Base-by-base conservation (phyloP, 2,888 invertebrate genomes). In the Yponomeuta sedellus region DNA sequence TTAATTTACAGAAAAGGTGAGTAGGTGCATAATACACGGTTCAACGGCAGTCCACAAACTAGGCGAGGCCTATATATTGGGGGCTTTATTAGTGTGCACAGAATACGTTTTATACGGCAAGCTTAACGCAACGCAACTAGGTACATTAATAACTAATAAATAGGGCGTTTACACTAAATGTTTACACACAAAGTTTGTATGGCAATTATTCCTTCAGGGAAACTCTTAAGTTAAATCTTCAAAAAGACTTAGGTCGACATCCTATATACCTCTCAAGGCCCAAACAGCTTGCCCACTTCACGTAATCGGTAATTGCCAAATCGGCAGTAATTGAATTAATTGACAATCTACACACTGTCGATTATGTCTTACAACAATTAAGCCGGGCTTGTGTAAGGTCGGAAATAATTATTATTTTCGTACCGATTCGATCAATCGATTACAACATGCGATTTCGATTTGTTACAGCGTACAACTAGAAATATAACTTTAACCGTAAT, bases 401-500 rank as follows among this genome's bases (percentile, higher is more conserved):
- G 83, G 77, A 83, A 83, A 85, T 86, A 84, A 86, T 85, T 80
- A 79, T 83, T 77, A 77, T 80, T 72, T 74, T 74, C 72, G 69
- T 78, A 83, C 78, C 78, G 78, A 82, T 80, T 81, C 82, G 81
- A 79, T 81, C 79, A 80, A 84, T 85, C 80, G 85, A 83, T 85
- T 85, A 81, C 77, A 72, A 79, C 79, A 85, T 75, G 77, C 78
- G 79, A 81, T 64, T 83, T 77, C 75, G 74, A 81, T 79, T 85
- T 76, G 77, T 81, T 78, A 82, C 81, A 86, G 64, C n/a, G 1
- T 28, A 22, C 44, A 25, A 64, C 39, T 64, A 28, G 34, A 67
- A 64, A 25, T 25, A 25, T 25, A 25, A 25, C 25, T 25, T 25
- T 25, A 25, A 2, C 25, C 25, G 5, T 25, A 25, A 25, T n/a